phyloP scores from a whole-genome alignment of 2,888 invertebrate genomes.

The Cryptocephalus moraei region DNA sequence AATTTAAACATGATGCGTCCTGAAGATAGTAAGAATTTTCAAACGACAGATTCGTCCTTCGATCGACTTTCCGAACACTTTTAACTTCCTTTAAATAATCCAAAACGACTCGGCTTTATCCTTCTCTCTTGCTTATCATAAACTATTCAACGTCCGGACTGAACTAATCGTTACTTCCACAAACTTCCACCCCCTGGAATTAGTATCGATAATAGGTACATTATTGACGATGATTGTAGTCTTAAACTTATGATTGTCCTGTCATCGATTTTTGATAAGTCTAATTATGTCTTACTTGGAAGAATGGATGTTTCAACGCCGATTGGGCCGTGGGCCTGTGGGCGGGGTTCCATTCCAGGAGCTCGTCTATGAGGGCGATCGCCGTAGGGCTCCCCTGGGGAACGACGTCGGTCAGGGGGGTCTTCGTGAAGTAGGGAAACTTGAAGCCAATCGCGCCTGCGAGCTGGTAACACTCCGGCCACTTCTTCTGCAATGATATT shows the following conservation, averaged over 20 bases:
- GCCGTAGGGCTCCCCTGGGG: constrained; percentile 76
- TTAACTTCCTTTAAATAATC: neutral
- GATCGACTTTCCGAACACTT: too few species aligned
- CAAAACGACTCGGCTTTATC: neutral
- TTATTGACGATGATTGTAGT: too few species aligned
- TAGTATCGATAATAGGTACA: too few species aligned
- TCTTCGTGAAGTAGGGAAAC: constrained; percentile 81
- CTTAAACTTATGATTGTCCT: too few species aligned
- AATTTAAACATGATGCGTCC: too few species aligned
- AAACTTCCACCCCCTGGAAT: too few species aligned
- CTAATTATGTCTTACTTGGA: constrained; percentile 25
- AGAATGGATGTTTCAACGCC: constrained; percentile 58
- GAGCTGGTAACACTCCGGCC: constrained; percentile 91
- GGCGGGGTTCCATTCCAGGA: constrained; percentile 86
- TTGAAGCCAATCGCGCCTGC: constrained; percentile 92
- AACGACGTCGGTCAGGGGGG: constrained; percentile 69
- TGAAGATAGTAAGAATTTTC: too few species aligned
- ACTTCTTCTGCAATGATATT: constrained; percentile 54
- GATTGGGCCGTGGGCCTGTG: constrained; percentile 87
- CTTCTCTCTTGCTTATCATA: too few species aligned
- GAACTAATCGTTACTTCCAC: too few species aligned
- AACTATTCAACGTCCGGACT: too few species aligned
- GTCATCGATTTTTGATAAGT: too few species aligned
- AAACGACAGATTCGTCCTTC: too few species aligned
- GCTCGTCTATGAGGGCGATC: constrained; percentile 70